Evolutionary conservation across 2,888 invertebrate genomes (phyloP).

Genomic region (Leptogaster cylindrica): DNA sequence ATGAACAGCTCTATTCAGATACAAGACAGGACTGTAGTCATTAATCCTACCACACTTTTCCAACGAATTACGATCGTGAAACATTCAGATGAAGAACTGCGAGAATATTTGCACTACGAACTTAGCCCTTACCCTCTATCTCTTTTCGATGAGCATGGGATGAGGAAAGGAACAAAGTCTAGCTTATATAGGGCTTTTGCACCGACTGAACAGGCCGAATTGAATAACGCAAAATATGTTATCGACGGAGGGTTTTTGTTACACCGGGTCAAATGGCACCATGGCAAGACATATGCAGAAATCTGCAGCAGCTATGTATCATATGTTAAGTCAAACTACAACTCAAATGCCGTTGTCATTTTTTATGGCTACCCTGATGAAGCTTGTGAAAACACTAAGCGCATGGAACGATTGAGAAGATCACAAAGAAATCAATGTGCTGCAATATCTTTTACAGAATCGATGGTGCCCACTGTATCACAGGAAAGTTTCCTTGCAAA

Average conservation of each 20-base stretch:
- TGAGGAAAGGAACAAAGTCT: conserved; percentile 28
- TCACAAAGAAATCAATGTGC: conserved; percentile 4
- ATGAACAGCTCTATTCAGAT: conserved; percentile 17
- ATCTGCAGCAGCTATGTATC: background rate
- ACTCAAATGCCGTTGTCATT: conserved; percentile 6
- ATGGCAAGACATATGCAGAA: background rate
- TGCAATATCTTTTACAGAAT: conserved; percentile 16
- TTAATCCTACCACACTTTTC: conserved; percentile 31
- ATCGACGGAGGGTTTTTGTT: conserved; percentile 19
- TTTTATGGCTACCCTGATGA: conserved; percentile 16
- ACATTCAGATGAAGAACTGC: conserved; percentile 6
- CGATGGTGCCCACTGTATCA: background rate
- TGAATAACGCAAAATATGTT: no score
- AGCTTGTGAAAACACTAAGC: background rate
- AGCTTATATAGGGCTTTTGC: conserved; percentile 11
- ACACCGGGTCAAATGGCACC: conserved; percentile 9
- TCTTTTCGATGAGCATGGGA: conserved; percentile 26
- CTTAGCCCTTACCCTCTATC: conserved; percentile 25
- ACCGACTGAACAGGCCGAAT: background rate
- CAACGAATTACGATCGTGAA: conserved; percentile 22
- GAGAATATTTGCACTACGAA: conserved; percentile 6
- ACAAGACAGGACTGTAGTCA: conserved; percentile 22
- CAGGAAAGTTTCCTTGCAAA: conserved; percentile 24
- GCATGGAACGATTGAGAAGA: conserved; percentile 11
- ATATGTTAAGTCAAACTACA: background rate